Conservation (phyloP, 2,113 vertebrate genomes). For the Rousettus leschenaultii region DNA sequence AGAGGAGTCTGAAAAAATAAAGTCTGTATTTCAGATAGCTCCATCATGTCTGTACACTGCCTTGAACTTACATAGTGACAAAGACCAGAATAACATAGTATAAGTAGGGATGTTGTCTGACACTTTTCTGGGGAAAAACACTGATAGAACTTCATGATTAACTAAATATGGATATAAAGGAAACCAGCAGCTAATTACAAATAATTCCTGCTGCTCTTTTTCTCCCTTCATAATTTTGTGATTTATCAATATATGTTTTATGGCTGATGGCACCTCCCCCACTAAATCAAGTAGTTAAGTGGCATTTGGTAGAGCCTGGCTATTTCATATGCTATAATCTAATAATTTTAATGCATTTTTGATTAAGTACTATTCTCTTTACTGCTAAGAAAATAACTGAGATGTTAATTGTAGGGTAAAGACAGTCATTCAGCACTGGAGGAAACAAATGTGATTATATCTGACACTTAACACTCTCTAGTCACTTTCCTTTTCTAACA, state of each 20-base stretch:
- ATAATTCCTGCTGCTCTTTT: conserved; percentile 18
- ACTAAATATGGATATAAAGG: conserved; percentile 29
- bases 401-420: conserved; percentile 64
- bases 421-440: conserved; percentile 53
- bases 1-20: conserved; percentile 50
- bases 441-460: conserved; percentile 72
- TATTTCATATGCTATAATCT: conserved; percentile 65
- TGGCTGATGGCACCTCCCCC: neutral
- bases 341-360: conserved; percentile 68
- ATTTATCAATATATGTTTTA: conserved; percentile 55
- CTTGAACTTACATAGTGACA: conserved; percentile 41
- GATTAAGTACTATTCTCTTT: conserved; percentile 72
- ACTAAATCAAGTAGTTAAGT: conserved; percentile 60
- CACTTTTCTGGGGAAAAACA: neutral
- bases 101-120: conserved; percentile 26
- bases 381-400: conserved; percentile 62
- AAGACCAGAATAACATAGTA: conserved; percentile 20
- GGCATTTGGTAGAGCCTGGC: conserved; percentile 55
- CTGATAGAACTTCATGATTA: conserved; percentile 38
- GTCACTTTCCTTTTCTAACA: conserved; percentile 53
- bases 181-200: conserved; percentile 54
- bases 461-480: conserved; percentile 59
- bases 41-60: conserved; percentile 12
- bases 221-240: conserved; percentile 22
- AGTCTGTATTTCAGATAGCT: conserved; percentile 44